Evolutionary conservation across 2,113 vertebrate genomes (phyloP).

Genomic region (Rhinopomastus cyanomelas): DNA sequence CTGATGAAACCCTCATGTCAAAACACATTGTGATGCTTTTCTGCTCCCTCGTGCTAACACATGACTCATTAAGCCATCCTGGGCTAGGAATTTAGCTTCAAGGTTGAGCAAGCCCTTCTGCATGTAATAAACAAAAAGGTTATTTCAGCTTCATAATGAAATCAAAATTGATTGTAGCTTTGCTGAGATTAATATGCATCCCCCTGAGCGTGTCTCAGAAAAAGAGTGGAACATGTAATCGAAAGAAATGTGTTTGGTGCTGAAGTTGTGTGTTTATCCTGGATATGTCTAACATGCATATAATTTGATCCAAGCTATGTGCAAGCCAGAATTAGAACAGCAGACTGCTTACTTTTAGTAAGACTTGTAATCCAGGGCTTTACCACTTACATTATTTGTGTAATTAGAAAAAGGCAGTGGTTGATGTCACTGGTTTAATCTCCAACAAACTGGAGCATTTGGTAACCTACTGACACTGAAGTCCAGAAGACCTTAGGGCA

Average conservation of each 20-base stretch:
- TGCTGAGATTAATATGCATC: background rate
- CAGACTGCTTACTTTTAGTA: conserved; percentile 60
- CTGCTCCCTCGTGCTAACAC: background rate
- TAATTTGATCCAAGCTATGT: conserved; percentile 36
- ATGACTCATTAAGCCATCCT: background rate
- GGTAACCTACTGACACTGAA: conserved; percentile 7
- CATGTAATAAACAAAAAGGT: background rate
- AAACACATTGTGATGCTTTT: background rate
- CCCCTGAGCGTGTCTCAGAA: background rate
- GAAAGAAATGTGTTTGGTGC: background rate
- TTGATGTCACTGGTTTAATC: conserved; percentile 49
- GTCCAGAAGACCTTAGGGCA: background rate
- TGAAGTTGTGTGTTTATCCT: conserved; percentile 28
- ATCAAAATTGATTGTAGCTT: background rate
- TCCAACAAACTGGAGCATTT: conserved; percentile 9
- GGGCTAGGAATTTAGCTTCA: background rate
- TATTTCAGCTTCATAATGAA: conserved; percentile 9
- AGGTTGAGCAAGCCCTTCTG: background rate
- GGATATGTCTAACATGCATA: conserved; percentile 18
- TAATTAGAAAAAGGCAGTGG: conserved; percentile 50
- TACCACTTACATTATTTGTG: conserved; percentile 44
- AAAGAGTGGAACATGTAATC: background rate
- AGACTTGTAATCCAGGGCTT: conserved; percentile 62
- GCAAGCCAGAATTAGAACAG: conserved; percentile 45
- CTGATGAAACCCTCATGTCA: background rate